These are phyloP conservation scores for Ptilodon capucinus DNA, from an alignment of 2,888 invertebrate genomes.

Conservation along the genomic window DNA sequence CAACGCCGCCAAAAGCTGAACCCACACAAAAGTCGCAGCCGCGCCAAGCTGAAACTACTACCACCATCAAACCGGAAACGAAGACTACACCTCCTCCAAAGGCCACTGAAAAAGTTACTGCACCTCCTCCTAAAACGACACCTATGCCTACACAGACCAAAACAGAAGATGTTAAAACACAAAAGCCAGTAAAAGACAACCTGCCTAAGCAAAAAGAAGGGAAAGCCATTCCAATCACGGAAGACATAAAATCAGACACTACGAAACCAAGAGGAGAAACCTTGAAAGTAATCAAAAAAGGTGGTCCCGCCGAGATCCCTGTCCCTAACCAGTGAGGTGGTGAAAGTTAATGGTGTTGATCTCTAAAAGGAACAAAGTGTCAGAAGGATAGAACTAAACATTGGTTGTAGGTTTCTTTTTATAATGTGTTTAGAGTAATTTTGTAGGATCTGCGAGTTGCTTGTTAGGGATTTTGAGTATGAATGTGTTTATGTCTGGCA, in stretches of 20 bases:
- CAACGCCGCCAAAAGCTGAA: neutral
- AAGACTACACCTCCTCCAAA: slow-evolving; percentile 1
- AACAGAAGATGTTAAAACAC: slow-evolving; percentile 15
- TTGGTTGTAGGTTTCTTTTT: slow-evolving; percentile 23
- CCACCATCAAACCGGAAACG: neutral
- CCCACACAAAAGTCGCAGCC: neutral
- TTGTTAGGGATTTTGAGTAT: slow-evolving; percentile 16
- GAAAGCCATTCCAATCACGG: slow-evolving; percentile 72
- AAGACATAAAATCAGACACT: slow-evolving; percentile 80
- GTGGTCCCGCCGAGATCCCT: slow-evolving; percentile 77
- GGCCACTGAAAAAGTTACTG: neutral
- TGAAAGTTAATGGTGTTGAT: slow-evolving; percentile 26
- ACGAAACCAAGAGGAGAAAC: slow-evolving; percentile 74
- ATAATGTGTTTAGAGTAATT: slow-evolving; percentile 10
- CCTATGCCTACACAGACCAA: slow-evolving; percentile 17
- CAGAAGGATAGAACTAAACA: slow-evolving; percentile 9
- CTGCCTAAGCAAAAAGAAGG: slow-evolving; percentile 22
- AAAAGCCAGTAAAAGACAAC: slow-evolving; percentile 17
- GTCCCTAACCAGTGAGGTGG: slow-evolving; percentile 54
- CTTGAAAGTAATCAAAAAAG: slow-evolving; percentile 83
- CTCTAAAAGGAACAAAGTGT: slow-evolving; percentile 25
- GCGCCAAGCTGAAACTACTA: neutral
- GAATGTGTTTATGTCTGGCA: slow-evolving; percentile 7
- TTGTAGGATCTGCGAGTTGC: slow-evolving; percentile 17
- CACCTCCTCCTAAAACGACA: slow-evolving; percentile 22